Evolutionary conservation across 2,113 vertebrate genomes (phyloP).

Genomic region (Strix aluco): DNA sequence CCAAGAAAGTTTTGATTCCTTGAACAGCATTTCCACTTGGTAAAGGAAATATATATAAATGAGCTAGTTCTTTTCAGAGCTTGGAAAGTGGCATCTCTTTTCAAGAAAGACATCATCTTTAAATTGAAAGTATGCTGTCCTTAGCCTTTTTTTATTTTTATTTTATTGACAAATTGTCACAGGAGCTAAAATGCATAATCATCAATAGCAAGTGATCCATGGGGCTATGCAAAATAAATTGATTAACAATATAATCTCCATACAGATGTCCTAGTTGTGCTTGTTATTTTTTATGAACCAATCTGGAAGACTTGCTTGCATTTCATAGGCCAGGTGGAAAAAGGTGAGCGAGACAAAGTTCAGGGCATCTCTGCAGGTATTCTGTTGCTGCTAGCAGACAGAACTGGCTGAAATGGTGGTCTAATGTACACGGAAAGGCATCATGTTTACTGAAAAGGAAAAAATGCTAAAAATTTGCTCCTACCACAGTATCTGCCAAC

Average conservation of each 20-base stretch:
- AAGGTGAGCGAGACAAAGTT: background rate
- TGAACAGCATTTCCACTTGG: background rate
- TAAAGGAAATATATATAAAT: background rate
- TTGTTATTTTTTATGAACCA: background rate
- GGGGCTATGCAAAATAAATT: conserved; percentile 44
- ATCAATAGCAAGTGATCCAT: conserved; percentile 39
- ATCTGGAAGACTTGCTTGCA: background rate
- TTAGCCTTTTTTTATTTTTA: background rate
- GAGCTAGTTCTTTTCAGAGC: background rate
- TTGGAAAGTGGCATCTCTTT: background rate
- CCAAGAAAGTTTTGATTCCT: background rate
- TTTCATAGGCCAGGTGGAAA: background rate
- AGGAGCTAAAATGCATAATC: background rate
- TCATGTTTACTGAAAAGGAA: background rate
- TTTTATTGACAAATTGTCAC: conserved; percentile 45
- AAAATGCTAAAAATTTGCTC: background rate
- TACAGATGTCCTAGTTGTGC: background rate
- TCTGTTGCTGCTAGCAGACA: background rate
- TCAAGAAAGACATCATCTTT: background rate
- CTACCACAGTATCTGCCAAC: background rate
- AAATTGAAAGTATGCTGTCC: background rate
- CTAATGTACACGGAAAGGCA: background rate
- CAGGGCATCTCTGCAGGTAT: background rate
- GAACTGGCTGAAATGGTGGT: background rate
- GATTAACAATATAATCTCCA: conserved; percentile 37